Evolutionary conservation across 1,140 invertebrate species (phyloP).

Genomic region (Listronotus oregonensis): DNA sequence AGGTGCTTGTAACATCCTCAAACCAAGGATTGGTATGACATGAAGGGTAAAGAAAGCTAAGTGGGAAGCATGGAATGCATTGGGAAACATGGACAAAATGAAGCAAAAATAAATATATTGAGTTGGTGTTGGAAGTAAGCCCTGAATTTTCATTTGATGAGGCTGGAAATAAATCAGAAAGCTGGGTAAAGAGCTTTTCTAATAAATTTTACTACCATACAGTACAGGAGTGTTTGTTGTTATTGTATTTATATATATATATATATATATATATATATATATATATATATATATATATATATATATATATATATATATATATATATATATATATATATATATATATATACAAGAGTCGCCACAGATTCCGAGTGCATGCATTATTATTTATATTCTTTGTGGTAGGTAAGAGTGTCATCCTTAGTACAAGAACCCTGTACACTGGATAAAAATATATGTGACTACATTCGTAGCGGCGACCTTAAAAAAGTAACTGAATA

Average conservation of each 20-base stretch:
- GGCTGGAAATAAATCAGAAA: constrained; percentile 25
- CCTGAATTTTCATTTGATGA: constrained; percentile 61
- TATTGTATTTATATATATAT: too few species aligned
- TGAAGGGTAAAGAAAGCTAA: constrained; percentile 83
- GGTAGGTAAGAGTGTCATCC: too few species aligned
- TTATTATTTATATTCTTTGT: neutral
- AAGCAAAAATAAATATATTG: constrained; percentile 80
- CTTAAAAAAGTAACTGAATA: constrained; percentile 62
- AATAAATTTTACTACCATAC: too few species aligned
- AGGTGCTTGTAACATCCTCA: constrained; percentile 74
- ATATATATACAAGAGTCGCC: too few species aligned
- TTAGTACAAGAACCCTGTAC: neutral
- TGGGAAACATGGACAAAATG: constrained; percentile 70
- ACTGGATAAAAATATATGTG: constrained; percentile 69
- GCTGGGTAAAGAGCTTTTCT: constrained; percentile 66
- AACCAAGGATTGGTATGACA: constrained; percentile 82
- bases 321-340: too few species aligned
- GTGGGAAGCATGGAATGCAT: constrained; percentile 87
- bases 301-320: too few species aligned
- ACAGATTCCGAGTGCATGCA: too few species aligned
- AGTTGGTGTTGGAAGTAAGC: constrained; percentile 68
- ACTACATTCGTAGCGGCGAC: constrained; percentile 82
- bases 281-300: too few species aligned
- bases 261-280: too few species aligned
- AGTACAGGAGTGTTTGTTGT: too few species aligned